phyloP scores from a whole-genome alignment of 2,888 invertebrate genomes.

The Deilephila elpenor region DNA sequence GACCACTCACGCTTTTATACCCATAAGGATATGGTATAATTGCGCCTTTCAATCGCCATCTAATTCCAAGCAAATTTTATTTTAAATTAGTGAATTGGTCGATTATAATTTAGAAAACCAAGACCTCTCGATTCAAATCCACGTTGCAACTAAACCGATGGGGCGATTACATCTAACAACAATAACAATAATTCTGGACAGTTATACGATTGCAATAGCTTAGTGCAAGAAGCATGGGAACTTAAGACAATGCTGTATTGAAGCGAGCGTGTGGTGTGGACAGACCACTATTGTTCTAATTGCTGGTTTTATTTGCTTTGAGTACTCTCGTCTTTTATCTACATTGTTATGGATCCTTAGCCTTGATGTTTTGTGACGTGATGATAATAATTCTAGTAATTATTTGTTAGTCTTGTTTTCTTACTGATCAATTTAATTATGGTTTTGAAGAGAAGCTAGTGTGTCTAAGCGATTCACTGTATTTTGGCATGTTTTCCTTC shows the following conservation, averaged over 20 bases:
- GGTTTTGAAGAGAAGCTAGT: no score
- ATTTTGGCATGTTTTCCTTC: no score
- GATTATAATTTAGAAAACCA: no score
- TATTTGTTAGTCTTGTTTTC: neutral
- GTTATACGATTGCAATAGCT: neutral
- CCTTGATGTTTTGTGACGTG: neutral
- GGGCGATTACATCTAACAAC: neutral
- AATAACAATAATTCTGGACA: neutral
- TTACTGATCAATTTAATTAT: no score
- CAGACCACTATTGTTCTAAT: neutral
- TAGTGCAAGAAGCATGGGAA: slow-evolving; percentile 1
- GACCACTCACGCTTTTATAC: no score
- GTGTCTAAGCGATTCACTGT: no score
- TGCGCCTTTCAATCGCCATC: no score
- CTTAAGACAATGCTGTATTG: neutral
- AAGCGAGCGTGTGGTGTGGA: neutral
- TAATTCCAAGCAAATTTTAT: no score
- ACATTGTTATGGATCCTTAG: neutral
- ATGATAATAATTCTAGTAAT: neutral
- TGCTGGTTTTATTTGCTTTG: neutral
- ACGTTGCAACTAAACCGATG: neutral
- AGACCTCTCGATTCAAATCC: no score
- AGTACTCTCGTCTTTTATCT: neutral
- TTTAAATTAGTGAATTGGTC: no score
- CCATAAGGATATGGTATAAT: no score